phyloP scores from a whole-genome alignment of 2,797 vertebrate species.

The Coregonus sp. region DNA sequence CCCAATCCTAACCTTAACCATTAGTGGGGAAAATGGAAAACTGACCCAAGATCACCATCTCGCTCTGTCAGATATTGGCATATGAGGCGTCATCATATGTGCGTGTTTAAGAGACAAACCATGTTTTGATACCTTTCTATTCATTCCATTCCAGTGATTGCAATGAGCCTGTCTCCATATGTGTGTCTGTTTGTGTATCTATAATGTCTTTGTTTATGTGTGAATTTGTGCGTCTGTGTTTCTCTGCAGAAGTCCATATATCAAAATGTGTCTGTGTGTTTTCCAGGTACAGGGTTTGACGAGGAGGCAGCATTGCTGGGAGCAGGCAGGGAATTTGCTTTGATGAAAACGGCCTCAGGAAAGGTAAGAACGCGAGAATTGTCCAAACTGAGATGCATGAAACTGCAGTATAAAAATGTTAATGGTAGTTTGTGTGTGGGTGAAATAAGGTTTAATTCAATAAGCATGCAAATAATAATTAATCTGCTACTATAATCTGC shows the following conservation, averaged over 20 bases:
- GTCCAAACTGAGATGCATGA: constrained; percentile 6
- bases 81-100: not conserved
- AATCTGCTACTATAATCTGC: not conserved
- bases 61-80: not conserved
- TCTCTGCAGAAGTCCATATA: not conserved
- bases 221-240: not conserved
- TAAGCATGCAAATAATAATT: not conserved
- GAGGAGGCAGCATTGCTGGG: constrained; percentile 95
- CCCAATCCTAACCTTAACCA: not conserved
- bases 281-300: constrained; percentile 95
- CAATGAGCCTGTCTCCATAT: too few species aligned
- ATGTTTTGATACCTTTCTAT: too few species aligned
- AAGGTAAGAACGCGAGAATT: constrained; percentile 80
- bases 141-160: too few species aligned
- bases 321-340: constrained; percentile 96
- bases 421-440: not conserved
- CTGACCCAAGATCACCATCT: not conserved
- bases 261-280: constrained; percentile 19
- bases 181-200: too few species aligned
- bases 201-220: constrained; percentile 2
- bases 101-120: not conserved
- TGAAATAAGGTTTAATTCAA: not conserved
- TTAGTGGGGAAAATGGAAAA: not conserved
- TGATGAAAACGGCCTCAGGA: constrained; percentile 98
- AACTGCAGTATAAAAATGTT: not conserved